Conservation (phyloP, 2,113 vertebrate genomes). For the Ellobius talpinus region DNA sequence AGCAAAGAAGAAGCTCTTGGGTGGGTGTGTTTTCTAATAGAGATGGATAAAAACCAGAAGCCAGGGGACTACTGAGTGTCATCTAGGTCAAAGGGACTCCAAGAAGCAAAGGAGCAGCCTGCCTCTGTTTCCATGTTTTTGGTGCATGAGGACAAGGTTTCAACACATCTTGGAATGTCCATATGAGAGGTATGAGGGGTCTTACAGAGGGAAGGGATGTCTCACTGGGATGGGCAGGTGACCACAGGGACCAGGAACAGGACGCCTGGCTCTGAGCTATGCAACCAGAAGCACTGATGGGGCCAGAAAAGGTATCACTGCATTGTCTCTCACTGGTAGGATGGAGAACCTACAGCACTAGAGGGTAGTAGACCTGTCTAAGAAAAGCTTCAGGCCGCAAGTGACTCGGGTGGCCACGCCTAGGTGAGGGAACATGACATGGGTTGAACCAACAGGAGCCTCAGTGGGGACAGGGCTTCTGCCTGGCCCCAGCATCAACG, state of each 20-base stretch:
- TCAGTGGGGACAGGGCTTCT: neutral
- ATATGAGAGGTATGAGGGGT: neutral
- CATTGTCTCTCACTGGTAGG: neutral
- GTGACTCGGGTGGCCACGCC: neutral
- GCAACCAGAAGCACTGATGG: neutral
- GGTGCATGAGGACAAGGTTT: neutral
- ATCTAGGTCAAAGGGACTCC: neutral
- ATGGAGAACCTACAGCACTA: neutral
- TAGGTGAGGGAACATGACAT: neutral
- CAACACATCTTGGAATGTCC: neutral
- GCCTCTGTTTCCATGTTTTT: neutral
- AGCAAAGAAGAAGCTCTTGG: neutral
- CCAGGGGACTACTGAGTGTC: neutral
- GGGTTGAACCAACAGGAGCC: neutral
- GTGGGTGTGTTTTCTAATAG: neutral
- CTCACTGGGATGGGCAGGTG: neutral
- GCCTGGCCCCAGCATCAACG: neutral
- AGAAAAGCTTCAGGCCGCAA: neutral
- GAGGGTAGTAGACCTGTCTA: neutral
- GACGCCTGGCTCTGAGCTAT: neutral
- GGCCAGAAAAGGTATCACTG: neutral
- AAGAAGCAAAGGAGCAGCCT: neutral
- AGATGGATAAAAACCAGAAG: neutral
- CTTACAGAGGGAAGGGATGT: neutral
- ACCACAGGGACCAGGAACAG: rapidly evolving